Conservation (phyloP, 1,140 invertebrate species). For the Chionoecetes opilio region DNA sequence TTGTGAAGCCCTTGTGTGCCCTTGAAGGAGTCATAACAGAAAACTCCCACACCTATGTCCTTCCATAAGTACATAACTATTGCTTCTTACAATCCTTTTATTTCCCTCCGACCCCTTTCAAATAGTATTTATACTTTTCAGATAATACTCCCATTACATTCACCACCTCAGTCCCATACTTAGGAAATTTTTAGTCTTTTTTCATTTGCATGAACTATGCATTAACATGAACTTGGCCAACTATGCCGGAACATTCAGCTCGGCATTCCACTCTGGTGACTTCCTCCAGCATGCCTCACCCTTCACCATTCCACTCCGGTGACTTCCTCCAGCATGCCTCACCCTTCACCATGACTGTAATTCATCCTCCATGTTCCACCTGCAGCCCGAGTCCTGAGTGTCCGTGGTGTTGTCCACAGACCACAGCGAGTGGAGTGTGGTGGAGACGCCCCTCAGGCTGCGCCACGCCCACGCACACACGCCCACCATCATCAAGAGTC, state of each 20-base stretch:
- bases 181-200: no score
- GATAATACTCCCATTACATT: no score
- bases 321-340: neutral
- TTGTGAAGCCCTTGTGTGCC: no score
- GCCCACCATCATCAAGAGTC: constrained; percentile 57
- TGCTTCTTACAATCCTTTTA: neutral
- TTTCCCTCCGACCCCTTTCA: neutral
- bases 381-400: neutral
- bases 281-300: neutral
- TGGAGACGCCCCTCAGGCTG: constrained; percentile 39
- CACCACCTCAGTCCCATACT: no score
- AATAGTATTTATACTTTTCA: no score
- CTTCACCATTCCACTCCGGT: neutral
- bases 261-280: neutral
- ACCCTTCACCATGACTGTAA: neutral
- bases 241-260: no score
- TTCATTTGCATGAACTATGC: no score
- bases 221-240: no score
- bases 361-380: neutral
- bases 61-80: neutral
- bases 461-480: neutral
- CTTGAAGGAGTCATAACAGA: no score
- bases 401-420: constrained; percentile 20
- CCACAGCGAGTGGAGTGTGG: constrained; percentile 30
- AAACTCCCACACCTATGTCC: no score